Conservation (phyloP, 2,888 invertebrate genomes). For the Polyploca ridens region DNA sequence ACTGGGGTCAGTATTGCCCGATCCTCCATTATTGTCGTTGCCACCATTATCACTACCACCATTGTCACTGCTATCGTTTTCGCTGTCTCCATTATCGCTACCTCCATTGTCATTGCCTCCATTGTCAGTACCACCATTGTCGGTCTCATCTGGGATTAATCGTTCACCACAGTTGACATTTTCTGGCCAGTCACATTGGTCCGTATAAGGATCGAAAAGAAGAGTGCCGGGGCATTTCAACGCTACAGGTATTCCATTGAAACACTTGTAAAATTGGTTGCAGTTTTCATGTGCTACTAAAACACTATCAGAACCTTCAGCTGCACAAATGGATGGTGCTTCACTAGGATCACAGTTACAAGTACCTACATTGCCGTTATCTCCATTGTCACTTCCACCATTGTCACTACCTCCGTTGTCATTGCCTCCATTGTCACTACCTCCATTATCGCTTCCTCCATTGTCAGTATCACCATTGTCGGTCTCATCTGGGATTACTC, state of each 20-base stretch:
- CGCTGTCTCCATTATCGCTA: neutral
- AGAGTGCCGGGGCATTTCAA: constrained; percentile 36
- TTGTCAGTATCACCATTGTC: neutral
- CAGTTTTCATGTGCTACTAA: constrained; percentile 53
- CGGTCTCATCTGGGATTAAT: constrained; percentile 29
- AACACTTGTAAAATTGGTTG: constrained; percentile 52
- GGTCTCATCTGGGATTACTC: constrained; percentile 28
- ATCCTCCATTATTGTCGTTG: constrained; percentile 12
- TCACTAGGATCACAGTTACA: constrained; percentile 45
- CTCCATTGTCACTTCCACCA: constrained; percentile 9
- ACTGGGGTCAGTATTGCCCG: constrained; percentile 14
- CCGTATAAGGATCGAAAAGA: constrained; percentile 41
- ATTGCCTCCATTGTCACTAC: constrained; percentile 39
- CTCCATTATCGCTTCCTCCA: constrained; percentile 35
- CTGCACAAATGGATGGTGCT: constrained; percentile 48
- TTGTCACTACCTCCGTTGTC: constrained; percentile 27
- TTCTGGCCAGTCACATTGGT: constrained; percentile 51
- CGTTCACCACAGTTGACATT: constrained; percentile 51
- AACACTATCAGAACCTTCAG: constrained; percentile 39
- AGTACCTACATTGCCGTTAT: constrained; percentile 19
- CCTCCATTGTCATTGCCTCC: constrained; percentile 11
- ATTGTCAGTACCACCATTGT: constrained; percentile 16
- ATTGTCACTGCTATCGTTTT: neutral
- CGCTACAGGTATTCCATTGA: constrained; percentile 38
- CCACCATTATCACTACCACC: constrained; percentile 14